These are phyloP conservation scores for Pantelozetes paolii DNA, from an alignment of 2,888 invertebrate species.

Conservation along the genomic window DNA sequence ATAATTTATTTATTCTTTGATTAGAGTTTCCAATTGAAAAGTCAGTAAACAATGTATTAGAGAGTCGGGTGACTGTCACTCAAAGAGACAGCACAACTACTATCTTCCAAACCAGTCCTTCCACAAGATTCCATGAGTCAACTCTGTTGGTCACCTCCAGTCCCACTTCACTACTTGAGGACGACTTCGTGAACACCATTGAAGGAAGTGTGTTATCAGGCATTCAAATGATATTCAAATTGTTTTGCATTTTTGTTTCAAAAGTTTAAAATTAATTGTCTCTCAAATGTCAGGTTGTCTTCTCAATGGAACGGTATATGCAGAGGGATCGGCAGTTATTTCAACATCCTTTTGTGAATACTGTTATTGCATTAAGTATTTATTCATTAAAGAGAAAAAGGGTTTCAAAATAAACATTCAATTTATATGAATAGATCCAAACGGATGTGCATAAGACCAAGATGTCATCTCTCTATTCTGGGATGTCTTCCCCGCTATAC, in stretches of 20 bases:
- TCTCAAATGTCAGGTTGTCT: constrained; percentile 43
- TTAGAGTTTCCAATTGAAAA: not conserved
- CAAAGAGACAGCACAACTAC: constrained; percentile 32
- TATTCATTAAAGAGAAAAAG: not conserved
- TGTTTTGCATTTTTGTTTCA: too few species aligned
- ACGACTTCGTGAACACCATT: not conserved
- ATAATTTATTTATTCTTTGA: not conserved
- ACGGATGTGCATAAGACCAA: constrained; percentile 66
- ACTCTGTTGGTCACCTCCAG: constrained; percentile 37
- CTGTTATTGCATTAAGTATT: constrained; percentile 69
- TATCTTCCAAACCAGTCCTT: constrained; percentile 41
- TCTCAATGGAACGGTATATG: constrained; percentile 59
- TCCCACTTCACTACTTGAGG: constrained; percentile 4
- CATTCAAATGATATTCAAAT: too few species aligned
- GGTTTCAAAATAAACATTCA: not conserved
- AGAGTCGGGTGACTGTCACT: constrained; percentile 28
- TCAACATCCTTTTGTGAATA: constrained; percentile 71
- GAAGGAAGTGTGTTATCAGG: constrained; percentile 25
- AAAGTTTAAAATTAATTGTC: not conserved
- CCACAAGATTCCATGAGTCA: constrained; percentile 42
- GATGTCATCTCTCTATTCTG: constrained; percentile 66
- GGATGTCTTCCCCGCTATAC: constrained; percentile 64
- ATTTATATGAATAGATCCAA: constrained; percentile 56
- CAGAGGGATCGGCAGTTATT: constrained; percentile 76
- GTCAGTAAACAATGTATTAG: not conserved